A percentile compares a stretch with the other conserved stretches of the same genome.
Evolutionary conservation across 2,797 vertebrate genomes (phyloP).

Genomic region (Pitangus sulphuratus): DNA sequence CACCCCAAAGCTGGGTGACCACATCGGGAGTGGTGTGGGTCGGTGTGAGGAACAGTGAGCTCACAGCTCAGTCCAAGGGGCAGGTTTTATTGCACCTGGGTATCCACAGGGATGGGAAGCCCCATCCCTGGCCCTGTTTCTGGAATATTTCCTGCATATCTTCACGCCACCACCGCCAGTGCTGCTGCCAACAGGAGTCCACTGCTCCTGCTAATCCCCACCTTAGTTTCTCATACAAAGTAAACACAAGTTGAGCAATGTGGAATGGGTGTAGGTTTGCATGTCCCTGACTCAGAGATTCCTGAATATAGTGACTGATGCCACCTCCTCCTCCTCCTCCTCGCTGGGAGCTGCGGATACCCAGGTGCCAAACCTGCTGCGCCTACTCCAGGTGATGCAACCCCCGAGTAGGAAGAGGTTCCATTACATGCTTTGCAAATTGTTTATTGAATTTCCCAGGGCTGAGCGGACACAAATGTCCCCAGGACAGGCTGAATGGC

Average conservation of each 20-base stretch:
- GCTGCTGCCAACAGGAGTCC: background rate
- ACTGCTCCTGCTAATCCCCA: constrained; percentile 18
- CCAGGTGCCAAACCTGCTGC: background rate
- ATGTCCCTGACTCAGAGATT: constrained; percentile 71
- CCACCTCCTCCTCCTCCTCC: background rate
- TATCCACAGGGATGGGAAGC: rapidly evolving
- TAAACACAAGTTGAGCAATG: constrained; percentile 67
- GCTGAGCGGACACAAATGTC: background rate
- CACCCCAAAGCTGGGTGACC: background rate
- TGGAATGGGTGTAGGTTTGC: constrained; percentile 62
- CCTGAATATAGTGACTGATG: constrained; percentile 36
- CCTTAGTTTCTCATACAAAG: constrained; percentile 54
- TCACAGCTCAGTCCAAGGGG: background rate
- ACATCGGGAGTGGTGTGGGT: rapidly evolving
- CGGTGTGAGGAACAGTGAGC: rapidly evolving
- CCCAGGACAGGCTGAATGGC: background rate
- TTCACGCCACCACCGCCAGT: background rate
- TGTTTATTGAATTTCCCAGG: background rate
- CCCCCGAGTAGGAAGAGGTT: background rate
- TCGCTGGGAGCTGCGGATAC: background rate
- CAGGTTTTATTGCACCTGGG: rapidly evolving
- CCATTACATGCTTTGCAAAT: background rate
- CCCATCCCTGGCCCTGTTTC: background rate
- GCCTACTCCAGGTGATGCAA: constrained; percentile 28
- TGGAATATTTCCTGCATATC: background rate